Base-by-base conservation (phyloP, 2,797 vertebrate species). In the Sebastes itinus region DNA sequence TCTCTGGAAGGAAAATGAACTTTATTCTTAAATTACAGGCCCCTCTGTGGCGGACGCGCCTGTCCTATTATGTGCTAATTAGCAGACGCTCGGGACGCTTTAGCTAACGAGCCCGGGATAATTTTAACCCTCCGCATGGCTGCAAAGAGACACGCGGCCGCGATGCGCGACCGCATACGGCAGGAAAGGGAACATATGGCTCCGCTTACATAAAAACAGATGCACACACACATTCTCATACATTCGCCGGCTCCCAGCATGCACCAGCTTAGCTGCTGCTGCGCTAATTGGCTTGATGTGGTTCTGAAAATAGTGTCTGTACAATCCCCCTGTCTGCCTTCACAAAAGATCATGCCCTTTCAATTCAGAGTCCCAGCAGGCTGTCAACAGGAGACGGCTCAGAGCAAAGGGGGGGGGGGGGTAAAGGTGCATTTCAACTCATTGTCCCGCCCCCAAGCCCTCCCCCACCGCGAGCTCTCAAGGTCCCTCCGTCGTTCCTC, bases 11-110 rank as follows among this genome's bases (percentile, higher is more conserved):
- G 84, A 90, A 92, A 93, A 94, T 91, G n/a, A 89, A 92, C 91
- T 92, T 94, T 89, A 89, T 93, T 92, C 88, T 90, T 86, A 91
- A 95, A 95, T 92, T 87, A 87, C 87, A 83, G 89, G 83, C 84
- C 88, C 89, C 91, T 89, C 86, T 87, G 92, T 89, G 88, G 88
- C 76, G 23, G 88, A 89, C 78, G 83, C 76, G 85, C 83, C 89
- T 88, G 91, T 94, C 90, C 90, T 92, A 93, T 95, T 95, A 94
- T 93, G 89, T 92, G 94, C 92, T 95, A 95, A 96, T 95, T 94
- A 95, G 91, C 85, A 76, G 93, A 80, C 94, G 65, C 92, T 84
- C 28, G 93, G 93, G 93, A 94, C 90, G 63, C 84, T 93, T 94
- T 91, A 92, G 89, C 92, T 95, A 94, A 95, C 90, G 85, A 94